A percentile compares a stretch with the other conserved stretches of the same genome.
phyloP scores from a whole-genome alignment of 2,797 vertebrate species.

The Gadopsis marmoratus region DNA sequence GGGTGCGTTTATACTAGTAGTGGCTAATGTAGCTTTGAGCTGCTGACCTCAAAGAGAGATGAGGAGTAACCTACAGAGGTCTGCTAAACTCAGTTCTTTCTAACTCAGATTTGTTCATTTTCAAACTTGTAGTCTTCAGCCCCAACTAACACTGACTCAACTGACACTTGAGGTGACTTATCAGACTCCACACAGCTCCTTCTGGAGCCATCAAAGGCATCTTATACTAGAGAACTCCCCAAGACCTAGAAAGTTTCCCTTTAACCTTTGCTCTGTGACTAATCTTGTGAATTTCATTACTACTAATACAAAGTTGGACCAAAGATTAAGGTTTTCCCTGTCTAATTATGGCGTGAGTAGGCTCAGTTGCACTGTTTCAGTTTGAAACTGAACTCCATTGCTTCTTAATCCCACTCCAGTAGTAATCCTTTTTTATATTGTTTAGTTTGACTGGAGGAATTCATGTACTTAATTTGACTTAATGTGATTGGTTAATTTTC shows the following conservation, averaged over 20 bases:
- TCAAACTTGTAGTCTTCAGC: background rate
- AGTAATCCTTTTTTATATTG: background rate
- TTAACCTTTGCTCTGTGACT: background rate
- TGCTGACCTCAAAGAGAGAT: background rate
- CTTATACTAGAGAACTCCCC: background rate
- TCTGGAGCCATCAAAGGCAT: too few relatives aligned
- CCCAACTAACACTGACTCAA: background rate
- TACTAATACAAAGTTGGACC: background rate
- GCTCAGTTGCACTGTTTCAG: background rate
- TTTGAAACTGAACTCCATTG: background rate
- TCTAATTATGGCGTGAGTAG: background rate
- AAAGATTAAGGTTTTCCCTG: background rate
- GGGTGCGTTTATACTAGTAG: background rate
- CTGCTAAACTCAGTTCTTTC: background rate
- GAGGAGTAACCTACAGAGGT: background rate
- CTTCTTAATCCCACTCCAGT: constrained; percentile 19
- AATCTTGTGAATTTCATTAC: background rate
- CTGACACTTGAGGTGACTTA: background rate
- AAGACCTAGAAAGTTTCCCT: background rate
- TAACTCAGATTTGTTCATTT: background rate
- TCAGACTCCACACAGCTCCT: background rate
- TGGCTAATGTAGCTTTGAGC: background rate
- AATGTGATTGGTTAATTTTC: constrained; percentile 17
- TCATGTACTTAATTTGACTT: constrained; percentile 25
- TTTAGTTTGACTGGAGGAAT: background rate